Conservation (phyloP, 2,888 invertebrate species). For the Coecobrya sp. region DNA sequence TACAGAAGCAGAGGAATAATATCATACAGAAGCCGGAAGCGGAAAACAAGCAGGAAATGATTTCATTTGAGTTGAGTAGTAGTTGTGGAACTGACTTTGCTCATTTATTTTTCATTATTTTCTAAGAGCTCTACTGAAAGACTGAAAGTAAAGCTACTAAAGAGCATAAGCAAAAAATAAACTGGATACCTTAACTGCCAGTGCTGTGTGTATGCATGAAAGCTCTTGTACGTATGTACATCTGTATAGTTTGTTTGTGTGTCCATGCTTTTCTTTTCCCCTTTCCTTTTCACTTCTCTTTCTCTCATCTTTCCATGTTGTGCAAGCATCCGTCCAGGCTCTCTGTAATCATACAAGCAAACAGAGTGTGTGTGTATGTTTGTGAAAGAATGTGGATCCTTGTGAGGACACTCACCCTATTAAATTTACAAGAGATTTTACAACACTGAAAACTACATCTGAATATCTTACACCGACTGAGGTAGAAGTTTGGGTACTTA, state of each 20-base stretch:
- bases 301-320: conserved; percentile 28
- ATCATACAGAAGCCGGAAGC: conserved; percentile 56
- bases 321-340: conserved; percentile 45
- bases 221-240: neutral
- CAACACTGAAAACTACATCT: neutral
- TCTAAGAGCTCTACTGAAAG: conserved; percentile 28
- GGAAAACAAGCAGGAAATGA: conserved; percentile 70
- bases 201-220: conserved; percentile 33
- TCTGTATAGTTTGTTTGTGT: neutral
- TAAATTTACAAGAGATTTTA: conserved; percentile 9
- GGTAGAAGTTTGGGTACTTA: neutral
- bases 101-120: conserved; percentile 68
- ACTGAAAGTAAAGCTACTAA: conserved; percentile 11
- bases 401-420: conserved; percentile 37
- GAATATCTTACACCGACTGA: neutral
- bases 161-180: conserved; percentile 16
- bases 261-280: neutral
- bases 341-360: conserved; percentile 41
- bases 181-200: neutral
- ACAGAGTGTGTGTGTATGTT: neutral
- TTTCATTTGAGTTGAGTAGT: conserved; percentile 60
- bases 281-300: neutral
- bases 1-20: conserved; percentile 26
- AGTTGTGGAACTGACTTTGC: conserved; percentile 65
- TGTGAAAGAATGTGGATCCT: neutral